Evolutionary conservation across 1,140 invertebrate species (phyloP).

Genomic region (Cydia splendana): DNA sequence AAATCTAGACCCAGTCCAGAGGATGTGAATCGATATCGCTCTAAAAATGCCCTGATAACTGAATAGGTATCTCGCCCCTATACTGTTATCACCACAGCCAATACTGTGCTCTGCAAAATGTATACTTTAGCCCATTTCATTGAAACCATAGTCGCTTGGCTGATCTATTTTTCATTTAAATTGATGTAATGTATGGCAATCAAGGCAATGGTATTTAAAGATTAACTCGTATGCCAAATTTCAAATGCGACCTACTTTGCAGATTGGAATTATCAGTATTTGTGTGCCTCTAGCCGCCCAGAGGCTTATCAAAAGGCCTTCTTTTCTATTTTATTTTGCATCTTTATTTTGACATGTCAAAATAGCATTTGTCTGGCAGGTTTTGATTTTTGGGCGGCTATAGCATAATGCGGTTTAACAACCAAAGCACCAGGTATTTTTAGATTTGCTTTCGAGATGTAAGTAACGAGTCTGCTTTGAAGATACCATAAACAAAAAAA

Average conservation of each 20-base stretch:
- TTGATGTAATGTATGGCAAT: too few species aligned
- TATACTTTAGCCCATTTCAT: neutral
- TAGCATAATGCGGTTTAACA: neutral
- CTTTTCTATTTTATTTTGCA: too few species aligned
- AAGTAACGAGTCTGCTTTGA: neutral
- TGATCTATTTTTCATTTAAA: neutral
- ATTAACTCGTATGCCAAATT: neutral
- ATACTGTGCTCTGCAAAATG: neutral
- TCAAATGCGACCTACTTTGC: slow-evolving; percentile 24
- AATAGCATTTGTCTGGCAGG: too few species aligned
- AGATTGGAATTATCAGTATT: too few species aligned
- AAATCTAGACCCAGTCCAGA: neutral
- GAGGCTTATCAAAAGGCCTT: too few species aligned
- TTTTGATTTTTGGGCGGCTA: neutral
- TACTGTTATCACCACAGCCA: neutral
- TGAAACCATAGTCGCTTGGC: neutral
- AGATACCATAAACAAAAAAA: neutral
- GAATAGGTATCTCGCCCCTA: neutral
- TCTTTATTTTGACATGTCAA: too few species aligned
- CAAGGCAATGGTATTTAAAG: too few species aligned
- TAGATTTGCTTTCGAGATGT: neutral
- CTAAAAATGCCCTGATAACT: neutral
- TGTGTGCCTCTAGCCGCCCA: too few species aligned
- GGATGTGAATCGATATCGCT: neutral
- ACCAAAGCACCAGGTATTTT: neutral